These are phyloP conservation scores for Allacma fusca DNA, from an alignment of 2,888 invertebrate species.

Conservation along the genomic window DNA sequence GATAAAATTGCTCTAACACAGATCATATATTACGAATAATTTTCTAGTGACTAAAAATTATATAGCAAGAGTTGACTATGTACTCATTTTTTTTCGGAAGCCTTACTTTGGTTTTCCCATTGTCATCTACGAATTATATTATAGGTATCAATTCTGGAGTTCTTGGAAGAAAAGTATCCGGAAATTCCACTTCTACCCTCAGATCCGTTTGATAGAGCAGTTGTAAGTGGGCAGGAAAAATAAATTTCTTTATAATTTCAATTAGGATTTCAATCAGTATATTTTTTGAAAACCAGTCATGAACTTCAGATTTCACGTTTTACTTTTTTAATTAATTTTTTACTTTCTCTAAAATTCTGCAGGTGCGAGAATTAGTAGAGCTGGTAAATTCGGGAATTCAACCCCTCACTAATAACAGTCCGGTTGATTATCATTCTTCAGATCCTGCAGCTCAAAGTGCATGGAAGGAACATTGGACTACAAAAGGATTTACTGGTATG, in stretches of 20 bases:
- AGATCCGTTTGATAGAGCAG: slow-evolving; percentile 85
- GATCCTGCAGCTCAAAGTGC: slow-evolving; percentile 38
- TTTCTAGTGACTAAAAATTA: too few species aligned
- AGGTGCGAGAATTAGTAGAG: slow-evolving; percentile 86
- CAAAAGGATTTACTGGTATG: not conserved
- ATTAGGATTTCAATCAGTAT: too few species aligned
- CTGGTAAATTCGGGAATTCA: slow-evolving; percentile 93
- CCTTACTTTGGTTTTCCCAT: too few species aligned
- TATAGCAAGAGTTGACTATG: too few species aligned
- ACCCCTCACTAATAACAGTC: slow-evolving; percentile 82
- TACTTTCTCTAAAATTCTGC: too few species aligned
- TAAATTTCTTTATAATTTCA: not conserved
- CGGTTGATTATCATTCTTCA: slow-evolving; percentile 45
- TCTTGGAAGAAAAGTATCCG: slow-evolving; percentile 90
- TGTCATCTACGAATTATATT: too few species aligned
- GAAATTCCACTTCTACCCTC: slow-evolving; percentile 86
- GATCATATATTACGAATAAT: too few species aligned
- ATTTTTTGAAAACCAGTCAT: too few species aligned
- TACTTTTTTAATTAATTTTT: too few species aligned
- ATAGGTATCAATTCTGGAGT: slow-evolving; percentile 90
- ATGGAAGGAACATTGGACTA: not conserved
- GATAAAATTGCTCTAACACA: too few species aligned
- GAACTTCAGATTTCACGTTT: too few species aligned
- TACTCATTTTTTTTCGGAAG: too few species aligned
- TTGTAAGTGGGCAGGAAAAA: slow-evolving; percentile 74